Percentiles rank a stretch among this genome's conserved stretches.
Evolutionary conservation across 2,888 invertebrate genomes (phyloP).

Genomic region (Tetranychus piercei): DNA sequence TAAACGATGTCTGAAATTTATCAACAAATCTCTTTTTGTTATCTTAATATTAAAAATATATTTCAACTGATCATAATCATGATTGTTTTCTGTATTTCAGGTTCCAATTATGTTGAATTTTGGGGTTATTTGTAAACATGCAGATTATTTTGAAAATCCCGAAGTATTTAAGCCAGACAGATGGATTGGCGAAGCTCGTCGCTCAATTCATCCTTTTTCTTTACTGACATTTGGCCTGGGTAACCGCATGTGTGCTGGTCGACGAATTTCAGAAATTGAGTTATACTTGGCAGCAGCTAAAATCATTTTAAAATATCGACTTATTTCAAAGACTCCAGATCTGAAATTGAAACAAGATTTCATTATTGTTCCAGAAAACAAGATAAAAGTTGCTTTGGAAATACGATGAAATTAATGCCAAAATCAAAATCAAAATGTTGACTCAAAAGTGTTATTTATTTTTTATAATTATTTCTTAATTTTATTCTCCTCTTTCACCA

Average conservation of each 20-base stretch:
- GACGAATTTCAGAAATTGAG: conserved; percentile 23
- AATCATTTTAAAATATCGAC: conserved; percentile 16
- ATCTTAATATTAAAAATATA: too few relatives aligned
- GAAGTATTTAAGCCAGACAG: conserved; percentile 31
- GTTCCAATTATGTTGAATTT: conserved; percentile 31
- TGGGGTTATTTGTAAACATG: conserved; percentile 29
- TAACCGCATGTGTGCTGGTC: conserved; percentile 31
- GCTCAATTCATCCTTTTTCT: conserved; percentile 31
- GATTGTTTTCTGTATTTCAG: conserved; percentile 25
- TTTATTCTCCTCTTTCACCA: too few relatives aligned
- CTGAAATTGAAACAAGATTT: conserved; percentile 22
- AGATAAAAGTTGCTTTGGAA: conserved; percentile 15
- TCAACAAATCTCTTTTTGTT: too few relatives aligned
- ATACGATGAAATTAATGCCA: background rate
- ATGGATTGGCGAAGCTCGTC: conserved; percentile 31
- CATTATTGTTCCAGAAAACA: conserved; percentile 25
- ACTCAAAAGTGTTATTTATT: background rate
- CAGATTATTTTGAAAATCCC: conserved; percentile 31
- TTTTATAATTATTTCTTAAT: too few relatives aligned
- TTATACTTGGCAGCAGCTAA: conserved; percentile 22
- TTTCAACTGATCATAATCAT: too few relatives aligned
- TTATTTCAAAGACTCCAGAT: conserved; percentile 4
- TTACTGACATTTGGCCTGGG: conserved; percentile 33
- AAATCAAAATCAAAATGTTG: background rate
- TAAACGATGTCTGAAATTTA: too few relatives aligned